A percentile compares a stretch with the other conserved stretches of the same genome.
These are phyloP conservation scores for Mixornis gularis DNA, from an alignment of 2,113 vertebrate genomes.

Conservation along the genomic window DNA sequence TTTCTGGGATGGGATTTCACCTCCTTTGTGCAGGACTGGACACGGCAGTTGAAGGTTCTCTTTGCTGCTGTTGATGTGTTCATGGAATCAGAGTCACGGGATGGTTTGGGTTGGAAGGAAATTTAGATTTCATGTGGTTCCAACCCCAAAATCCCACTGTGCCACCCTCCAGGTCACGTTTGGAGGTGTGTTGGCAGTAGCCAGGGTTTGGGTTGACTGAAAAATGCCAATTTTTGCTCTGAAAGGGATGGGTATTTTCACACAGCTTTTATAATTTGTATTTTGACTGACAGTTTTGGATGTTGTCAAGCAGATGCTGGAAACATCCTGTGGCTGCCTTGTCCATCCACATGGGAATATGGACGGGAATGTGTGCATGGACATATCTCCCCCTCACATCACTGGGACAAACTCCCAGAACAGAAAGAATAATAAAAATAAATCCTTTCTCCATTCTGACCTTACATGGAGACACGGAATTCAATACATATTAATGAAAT, in stretches of 20 bases:
- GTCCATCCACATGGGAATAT: background rate
- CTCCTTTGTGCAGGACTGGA: background rate
- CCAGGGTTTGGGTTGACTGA: background rate
- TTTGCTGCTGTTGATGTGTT: background rate
- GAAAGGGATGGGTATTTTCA: background rate
- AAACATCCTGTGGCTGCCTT: background rate
- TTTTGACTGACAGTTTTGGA: background rate
- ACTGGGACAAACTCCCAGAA: background rate
- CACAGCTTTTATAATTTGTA: no score
- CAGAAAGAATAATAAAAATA: background rate
- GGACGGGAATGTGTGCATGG: background rate
- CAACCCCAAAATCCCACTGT: fast-evolving
- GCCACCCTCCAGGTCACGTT: background rate
- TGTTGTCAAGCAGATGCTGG: background rate
- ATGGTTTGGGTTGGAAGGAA: background rate
- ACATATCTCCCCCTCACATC: background rate
- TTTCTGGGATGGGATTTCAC: background rate
- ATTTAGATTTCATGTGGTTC: background rate
- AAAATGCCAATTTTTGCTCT: background rate
- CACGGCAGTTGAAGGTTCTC: fast-evolving
- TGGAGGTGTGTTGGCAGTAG: fast-evolving
- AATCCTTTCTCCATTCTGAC: background rate
- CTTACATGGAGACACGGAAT: background rate
- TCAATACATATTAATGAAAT: background rate
- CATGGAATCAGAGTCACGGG: fast-evolving